Evolutionary conservation across 2,888 invertebrate genomes (phyloP).

Genomic region (Oxycera nigricornis): DNA sequence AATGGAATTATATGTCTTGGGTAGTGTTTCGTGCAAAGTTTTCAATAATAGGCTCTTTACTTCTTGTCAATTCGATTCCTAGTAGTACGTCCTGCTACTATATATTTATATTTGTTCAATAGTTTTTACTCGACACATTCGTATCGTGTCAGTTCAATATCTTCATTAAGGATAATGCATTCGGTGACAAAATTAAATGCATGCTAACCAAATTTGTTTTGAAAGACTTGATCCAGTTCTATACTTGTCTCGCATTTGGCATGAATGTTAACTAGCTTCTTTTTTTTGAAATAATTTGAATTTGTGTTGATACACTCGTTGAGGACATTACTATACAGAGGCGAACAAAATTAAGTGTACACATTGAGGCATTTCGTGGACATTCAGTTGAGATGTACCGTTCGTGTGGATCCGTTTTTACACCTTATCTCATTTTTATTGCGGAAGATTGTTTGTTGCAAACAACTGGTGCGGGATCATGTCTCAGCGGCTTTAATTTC

Average conservation of each 20-base stretch:
- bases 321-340: background rate
- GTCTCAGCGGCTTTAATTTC: too few species aligned
- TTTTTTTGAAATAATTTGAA: too few species aligned
- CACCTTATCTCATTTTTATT: too few species aligned
- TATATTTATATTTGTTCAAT: background rate
- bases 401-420: too few species aligned
- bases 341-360: slow-evolving; percentile 8
- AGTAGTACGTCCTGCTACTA: background rate
- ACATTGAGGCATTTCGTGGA: too few species aligned
- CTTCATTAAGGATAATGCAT: background rate
- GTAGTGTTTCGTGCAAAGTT: background rate
- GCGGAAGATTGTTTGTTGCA: too few species aligned
- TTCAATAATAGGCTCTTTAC: background rate
- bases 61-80: background rate
- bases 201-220: slow-evolving; percentile 11
- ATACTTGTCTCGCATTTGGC: background rate
- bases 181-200: slow-evolving; percentile 34
- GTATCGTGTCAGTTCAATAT: background rate
- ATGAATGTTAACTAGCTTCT: background rate
- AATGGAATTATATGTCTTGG: too few species aligned
- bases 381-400: too few species aligned
- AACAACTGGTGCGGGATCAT: too few species aligned
- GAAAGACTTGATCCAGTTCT: background rate
- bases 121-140: background rate
- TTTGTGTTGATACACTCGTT: too few species aligned